Evolutionary conservation across 2,888 invertebrate genomes (phyloP).

Genomic region (Neoscelio sp.): DNA sequence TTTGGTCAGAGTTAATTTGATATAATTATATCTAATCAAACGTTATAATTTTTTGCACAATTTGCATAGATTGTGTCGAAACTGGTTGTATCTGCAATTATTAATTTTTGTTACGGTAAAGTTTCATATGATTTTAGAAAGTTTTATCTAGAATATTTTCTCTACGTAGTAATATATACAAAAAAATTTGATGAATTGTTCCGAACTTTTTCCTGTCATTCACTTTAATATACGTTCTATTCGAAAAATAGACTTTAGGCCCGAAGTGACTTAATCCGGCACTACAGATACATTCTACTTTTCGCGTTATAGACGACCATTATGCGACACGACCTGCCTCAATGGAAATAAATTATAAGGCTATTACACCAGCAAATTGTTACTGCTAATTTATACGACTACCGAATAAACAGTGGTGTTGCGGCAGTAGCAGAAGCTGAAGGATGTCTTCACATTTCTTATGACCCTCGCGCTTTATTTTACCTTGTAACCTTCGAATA

Average conservation of each 20-base stretch:
- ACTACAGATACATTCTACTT: slow-evolving; percentile 8
- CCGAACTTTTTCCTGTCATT: not conserved
- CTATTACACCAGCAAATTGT: slow-evolving; percentile 74
- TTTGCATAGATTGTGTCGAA: too few species aligned
- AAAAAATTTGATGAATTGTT: too few species aligned
- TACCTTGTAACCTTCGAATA: slow-evolving; percentile 6
- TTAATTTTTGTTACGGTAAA: too few species aligned
- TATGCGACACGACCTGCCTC: slow-evolving; percentile 70
- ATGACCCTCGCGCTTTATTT: slow-evolving; percentile 6
- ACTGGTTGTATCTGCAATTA: too few species aligned
- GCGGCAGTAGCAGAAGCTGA: slow-evolving; percentile 36
- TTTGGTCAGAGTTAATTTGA: too few species aligned
- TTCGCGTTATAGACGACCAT: slow-evolving; percentile 25
- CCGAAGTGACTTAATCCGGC: slow-evolving; percentile 5
- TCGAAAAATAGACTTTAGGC: slow-evolving; percentile 23
- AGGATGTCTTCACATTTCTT: slow-evolving; percentile 40
- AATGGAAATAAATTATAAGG: slow-evolving; percentile 73
- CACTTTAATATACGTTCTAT: slow-evolving; percentile 3
- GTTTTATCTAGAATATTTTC: too few species aligned
- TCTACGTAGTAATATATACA: too few species aligned
- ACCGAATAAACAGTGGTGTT: slow-evolving; percentile 68
- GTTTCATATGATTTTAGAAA: too few species aligned
- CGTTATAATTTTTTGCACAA: too few species aligned
- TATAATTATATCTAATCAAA: too few species aligned
- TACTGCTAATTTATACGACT: slow-evolving; percentile 77